These are phyloP conservation scores for Oreohelix idahoensis DNA, from an alignment of 1,140 invertebrate species.

Conservation along the genomic window DNA sequence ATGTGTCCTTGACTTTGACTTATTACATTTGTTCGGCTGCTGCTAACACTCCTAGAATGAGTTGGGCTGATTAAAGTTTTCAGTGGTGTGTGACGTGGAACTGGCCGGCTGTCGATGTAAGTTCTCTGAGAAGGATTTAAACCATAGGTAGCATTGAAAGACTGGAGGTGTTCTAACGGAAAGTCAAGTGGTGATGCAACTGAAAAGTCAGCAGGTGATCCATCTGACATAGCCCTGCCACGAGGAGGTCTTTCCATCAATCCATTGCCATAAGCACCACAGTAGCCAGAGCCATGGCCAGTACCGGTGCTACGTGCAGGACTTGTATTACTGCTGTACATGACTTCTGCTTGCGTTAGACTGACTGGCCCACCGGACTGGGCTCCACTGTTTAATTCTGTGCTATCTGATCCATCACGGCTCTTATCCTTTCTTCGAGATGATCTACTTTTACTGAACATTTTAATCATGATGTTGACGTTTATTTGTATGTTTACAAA, in stretches of 20 bases:
- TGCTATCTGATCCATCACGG: background rate
- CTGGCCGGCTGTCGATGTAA: slow-evolving; percentile 42
- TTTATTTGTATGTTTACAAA: background rate
- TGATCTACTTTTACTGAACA: slow-evolving; percentile 50
- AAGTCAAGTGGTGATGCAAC: slow-evolving; percentile 54
- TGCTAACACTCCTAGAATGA: slow-evolving; percentile 49
- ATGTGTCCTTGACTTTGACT: slow-evolving; percentile 46
- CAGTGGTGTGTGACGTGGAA: slow-evolving; percentile 41
- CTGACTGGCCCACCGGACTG: slow-evolving; percentile 28
- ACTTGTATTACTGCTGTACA: slow-evolving; percentile 36
- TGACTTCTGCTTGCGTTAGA: background rate
- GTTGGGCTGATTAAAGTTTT: slow-evolving; percentile 49
- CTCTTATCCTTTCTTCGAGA: slow-evolving; percentile 40
- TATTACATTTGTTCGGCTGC: slow-evolving; percentile 45
- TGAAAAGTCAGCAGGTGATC: slow-evolving; percentile 19
- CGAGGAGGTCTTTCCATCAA: slow-evolving; percentile 41
- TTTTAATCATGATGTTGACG: slow-evolving; percentile 41
- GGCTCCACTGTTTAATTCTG: background rate
- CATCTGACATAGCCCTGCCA: slow-evolving; percentile 45
- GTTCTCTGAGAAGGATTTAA: slow-evolving; percentile 45
- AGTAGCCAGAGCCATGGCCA: slow-evolving; percentile 24
- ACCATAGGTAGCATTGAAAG: slow-evolving; percentile 55
- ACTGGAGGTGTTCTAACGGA: slow-evolving; percentile 59
- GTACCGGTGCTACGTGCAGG: slow-evolving; percentile 19
- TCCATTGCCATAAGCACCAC: slow-evolving; percentile 32